These are phyloP conservation scores for Oxygymnocypris stewartii DNA, from an alignment of 2,113 vertebrate species.

Conservation along the genomic window DNA sequence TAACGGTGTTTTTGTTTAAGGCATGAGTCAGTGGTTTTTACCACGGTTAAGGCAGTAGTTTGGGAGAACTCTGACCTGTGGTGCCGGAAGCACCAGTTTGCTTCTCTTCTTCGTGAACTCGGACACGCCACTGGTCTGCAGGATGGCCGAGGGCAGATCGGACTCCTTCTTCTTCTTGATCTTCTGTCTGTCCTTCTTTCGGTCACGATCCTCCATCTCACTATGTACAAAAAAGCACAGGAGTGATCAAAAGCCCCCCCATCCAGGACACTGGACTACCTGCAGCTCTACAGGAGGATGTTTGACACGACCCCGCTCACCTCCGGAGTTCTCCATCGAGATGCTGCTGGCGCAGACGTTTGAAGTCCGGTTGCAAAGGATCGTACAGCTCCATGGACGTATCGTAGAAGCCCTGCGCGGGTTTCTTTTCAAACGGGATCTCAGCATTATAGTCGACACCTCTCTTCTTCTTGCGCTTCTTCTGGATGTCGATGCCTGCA, in stretches of 20 bases:
- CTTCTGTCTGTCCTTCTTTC: constrained; percentile 95
- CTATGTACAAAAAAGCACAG: constrained; percentile 66
- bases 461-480: constrained; percentile 98
- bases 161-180: constrained; percentile 98
- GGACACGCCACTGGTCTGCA: constrained; percentile 95
- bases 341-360: constrained; percentile 93
- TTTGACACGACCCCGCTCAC: constrained; percentile 72
- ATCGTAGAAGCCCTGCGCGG: constrained; percentile 94
- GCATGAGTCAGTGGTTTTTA: not conserved
- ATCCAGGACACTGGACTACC: no score
- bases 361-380: constrained; percentile 91
- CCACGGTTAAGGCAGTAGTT: not conserved
- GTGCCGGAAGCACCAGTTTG: constrained; percentile 92
- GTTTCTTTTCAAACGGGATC: constrained; percentile 97
- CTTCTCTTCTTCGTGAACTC: constrained; percentile 98
- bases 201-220: constrained; percentile 90
- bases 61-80: constrained; percentile 80
- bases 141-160: constrained; percentile 94
- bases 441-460: constrained; percentile 98
- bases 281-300: not conserved
- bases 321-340: constrained; percentile 94
- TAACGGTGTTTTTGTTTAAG: not conserved
- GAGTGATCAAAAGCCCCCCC: not conserved
- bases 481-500: constrained; percentile 93
- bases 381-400: constrained; percentile 96